Conservation (phyloP, 2,113 vertebrate species). For the Excalfactoria chinensis region DNA sequence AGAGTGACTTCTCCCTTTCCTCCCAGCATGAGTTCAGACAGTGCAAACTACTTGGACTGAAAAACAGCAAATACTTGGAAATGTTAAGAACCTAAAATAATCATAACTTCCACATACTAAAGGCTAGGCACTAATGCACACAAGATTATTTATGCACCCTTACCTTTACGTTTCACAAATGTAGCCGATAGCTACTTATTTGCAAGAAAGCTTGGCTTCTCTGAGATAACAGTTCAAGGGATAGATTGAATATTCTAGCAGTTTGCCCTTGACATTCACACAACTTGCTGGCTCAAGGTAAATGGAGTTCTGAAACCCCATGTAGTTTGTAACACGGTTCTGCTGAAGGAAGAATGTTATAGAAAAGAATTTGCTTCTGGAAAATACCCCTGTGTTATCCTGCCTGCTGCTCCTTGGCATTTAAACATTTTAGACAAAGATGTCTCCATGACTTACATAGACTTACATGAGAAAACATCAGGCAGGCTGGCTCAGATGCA, state of each 20-base stretch:
- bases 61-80: neutral
- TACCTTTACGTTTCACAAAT: neutral
- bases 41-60: neutral
- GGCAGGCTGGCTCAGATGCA: neutral
- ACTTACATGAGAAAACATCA: neutral
- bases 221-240: too few relatives aligned
- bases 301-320: neutral
- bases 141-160: neutral
- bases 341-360: neutral
- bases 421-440: neutral
- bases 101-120: neutral
- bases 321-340: neutral
- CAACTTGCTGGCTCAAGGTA: neutral
- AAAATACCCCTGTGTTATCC: too few relatives aligned
- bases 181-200: neutral
- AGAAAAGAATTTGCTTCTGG: neutral
- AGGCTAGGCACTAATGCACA: neutral
- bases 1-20: neutral
- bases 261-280: neutral
- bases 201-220: neutral
- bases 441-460: fast-evolving
- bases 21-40: neutral
- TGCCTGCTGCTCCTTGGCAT: neutral
- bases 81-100: neutral
- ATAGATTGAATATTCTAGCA: neutral